A percentile compares a stretch with the other conserved stretches of the same genome.
Conservation (phyloP, 1,140 invertebrate species). For the Aphelinus certus region DNA sequence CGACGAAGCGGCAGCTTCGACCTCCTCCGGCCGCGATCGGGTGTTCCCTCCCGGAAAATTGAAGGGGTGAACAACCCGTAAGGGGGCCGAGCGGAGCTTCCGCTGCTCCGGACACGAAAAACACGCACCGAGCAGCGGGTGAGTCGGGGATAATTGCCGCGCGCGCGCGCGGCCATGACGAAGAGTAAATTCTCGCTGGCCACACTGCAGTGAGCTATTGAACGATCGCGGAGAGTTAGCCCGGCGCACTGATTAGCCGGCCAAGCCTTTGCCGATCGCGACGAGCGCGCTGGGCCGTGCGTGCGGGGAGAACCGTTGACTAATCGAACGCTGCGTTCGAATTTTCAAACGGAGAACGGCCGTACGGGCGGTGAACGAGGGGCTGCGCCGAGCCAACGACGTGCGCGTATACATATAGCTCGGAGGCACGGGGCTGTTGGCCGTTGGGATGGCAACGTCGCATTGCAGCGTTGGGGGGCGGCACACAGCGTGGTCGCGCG, state of each 20-base stretch:
- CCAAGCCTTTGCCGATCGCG: too few species aligned
- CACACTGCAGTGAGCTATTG: too few species aligned
- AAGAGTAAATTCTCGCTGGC: background rate
- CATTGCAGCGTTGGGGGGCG: slow-evolving; percentile 60
- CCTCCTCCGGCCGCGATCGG: background rate
- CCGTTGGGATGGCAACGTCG: slow-evolving; percentile 67
- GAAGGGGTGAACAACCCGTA: slow-evolving; percentile 25
- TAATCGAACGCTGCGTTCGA: background rate
- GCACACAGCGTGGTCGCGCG: slow-evolving; percentile 43
- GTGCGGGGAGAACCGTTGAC: background rate
- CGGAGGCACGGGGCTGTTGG: slow-evolving; percentile 61
- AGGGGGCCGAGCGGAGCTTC: background rate
- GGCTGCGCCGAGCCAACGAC: too few species aligned
- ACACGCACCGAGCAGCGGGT: background rate
- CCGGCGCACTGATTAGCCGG: too few species aligned
- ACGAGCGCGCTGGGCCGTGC: background rate
- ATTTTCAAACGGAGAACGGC: background rate
- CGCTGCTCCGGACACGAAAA: background rate
- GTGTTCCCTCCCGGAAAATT: slow-evolving; percentile 19
- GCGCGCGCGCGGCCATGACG: background rate
- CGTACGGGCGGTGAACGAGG: background rate
- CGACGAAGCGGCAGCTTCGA: too few species aligned
- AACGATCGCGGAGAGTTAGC: too few species aligned
- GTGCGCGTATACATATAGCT: background rate
- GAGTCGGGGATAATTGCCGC: too few species aligned